phyloP scores from a whole-genome alignment of 37 sponge, comb jelly and placozoan genomes.

The Theonella swinhoei region DNA sequence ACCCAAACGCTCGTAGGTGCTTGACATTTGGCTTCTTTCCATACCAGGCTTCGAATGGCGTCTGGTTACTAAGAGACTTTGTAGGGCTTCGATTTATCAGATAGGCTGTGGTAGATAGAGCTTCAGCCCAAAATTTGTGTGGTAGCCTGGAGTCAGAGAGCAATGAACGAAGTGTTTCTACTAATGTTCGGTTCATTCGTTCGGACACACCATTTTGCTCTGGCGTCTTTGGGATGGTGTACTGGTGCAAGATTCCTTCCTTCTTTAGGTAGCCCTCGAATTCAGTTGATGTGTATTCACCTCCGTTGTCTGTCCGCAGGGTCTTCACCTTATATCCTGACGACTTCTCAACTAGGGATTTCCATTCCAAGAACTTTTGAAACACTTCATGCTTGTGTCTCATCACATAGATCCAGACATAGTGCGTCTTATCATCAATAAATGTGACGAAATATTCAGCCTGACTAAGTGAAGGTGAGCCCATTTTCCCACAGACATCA shows the following conservation, averaged over 20 bases:
- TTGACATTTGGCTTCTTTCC: background rate
- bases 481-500: constrained; percentile 54
- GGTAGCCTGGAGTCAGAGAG: constrained; percentile 50
- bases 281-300: constrained; percentile 61
- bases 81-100: constrained; percentile 57
- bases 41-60: background rate
- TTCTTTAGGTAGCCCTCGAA: constrained; percentile 44
- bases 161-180: constrained; percentile 71
- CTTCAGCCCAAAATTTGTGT: constrained; percentile 37
- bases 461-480: constrained; percentile 34
- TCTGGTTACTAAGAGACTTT: constrained; percentile 4
- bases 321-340: constrained; percentile 47
- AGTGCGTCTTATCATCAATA: constrained; percentile 57
- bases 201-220: constrained; percentile 56
- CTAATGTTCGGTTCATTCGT: constrained; percentile 58
- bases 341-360: constrained; percentile 31
- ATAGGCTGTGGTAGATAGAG: constrained; percentile 52
- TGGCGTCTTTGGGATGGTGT: constrained; percentile 52
- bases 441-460: constrained; percentile 57
- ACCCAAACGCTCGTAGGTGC: constrained; percentile 46
- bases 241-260: constrained; percentile 42
- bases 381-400: constrained; percentile 48
- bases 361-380: constrained; percentile 38
- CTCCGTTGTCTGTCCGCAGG: constrained; percentile 57
- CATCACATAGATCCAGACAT: constrained; percentile 41